Percentiles rank a stretch among this genome's conserved stretches.
These are phyloP conservation scores for Nannoperca obscura DNA, from an alignment of 2,797 vertebrate genomes.

Conservation along the genomic window DNA sequence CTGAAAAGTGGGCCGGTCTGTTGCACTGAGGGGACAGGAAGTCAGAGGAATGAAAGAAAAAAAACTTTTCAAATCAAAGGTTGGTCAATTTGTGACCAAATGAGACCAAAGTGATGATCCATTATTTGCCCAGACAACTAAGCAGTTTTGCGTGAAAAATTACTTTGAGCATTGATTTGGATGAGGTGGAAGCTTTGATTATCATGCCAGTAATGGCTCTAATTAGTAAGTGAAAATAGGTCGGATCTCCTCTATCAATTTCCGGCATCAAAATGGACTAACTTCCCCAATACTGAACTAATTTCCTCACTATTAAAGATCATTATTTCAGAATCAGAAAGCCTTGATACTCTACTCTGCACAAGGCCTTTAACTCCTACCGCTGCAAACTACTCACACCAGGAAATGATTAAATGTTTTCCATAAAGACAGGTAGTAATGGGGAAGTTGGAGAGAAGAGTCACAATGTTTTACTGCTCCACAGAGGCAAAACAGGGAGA, in stretches of 20 bases:
- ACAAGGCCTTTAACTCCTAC: constrained; percentile 11
- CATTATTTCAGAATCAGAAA: constrained; percentile 22
- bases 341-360: constrained; percentile 5
- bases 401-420: constrained; percentile 46
- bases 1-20: neutral
- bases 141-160: constrained; percentile 19
- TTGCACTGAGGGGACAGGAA: neutral
- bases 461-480: neutral
- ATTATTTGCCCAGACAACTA: constrained; percentile 25
- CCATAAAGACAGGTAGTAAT: constrained; percentile 7
- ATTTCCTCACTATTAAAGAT: constrained; percentile 39
- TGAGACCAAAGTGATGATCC: constrained; percentile 25
- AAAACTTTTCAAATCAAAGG: constrained; percentile 13
- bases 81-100: constrained; percentile 34
- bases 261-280: constrained; percentile 18
- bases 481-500: neutral
- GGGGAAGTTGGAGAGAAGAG: neutral
- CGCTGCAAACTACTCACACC: constrained; percentile 19
- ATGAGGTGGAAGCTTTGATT: constrained; percentile 41
- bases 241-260: constrained; percentile 25
- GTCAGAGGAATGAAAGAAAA: neutral
- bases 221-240: constrained; percentile 43
- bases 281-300: constrained; percentile 47
- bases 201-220: constrained; percentile 33
- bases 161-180: constrained; percentile 17